These are phyloP conservation scores for Linhomoeus sp. DNA, from an alignment of 2,888 invertebrate genomes.

Conservation along the genomic window DNA sequence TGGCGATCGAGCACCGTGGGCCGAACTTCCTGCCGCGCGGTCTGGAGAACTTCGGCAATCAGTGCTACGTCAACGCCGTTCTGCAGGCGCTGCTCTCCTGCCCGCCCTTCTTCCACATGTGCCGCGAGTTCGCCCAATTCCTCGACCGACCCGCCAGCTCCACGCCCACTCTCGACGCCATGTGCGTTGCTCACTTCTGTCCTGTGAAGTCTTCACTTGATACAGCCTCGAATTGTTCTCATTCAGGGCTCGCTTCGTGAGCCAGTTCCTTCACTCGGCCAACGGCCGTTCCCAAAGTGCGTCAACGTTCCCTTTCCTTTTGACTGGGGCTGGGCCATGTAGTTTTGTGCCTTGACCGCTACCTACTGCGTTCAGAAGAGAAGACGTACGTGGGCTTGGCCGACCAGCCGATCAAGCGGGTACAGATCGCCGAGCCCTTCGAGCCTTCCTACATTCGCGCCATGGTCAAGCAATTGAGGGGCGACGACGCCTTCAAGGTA, in stretches of 20 bases:
- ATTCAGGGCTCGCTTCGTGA: not conserved
- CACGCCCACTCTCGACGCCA: conserved; percentile 6
- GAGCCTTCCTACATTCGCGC: not conserved
- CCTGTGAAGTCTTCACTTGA: not conserved
- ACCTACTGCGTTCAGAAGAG: too few species aligned
- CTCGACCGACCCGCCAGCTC: not conserved
- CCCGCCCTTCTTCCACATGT: conserved; percentile 77
- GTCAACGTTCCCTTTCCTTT: too few species aligned
- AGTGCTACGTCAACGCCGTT: conserved; percentile 88
- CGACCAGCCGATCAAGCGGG: too few species aligned
- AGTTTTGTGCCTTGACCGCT: too few species aligned
- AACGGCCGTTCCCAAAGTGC: too few species aligned
- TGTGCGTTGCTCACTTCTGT: conserved; percentile 1
- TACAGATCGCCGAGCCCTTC: not conserved
- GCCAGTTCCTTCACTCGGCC: not conserved
- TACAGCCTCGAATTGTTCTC: too few species aligned
- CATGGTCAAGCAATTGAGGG: not conserved
- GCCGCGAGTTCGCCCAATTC: conserved; percentile 27
- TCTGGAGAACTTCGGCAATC: conserved; percentile 74
- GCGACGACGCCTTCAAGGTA: conserved; percentile 5
- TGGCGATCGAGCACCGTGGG: conserved; percentile 2
- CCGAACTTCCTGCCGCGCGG: conserved; percentile 61
- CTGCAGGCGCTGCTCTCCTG: conserved; percentile 79
- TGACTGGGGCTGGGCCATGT: too few species aligned
- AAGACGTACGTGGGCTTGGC: too few species aligned